Evolutionary conservation across 1,140 invertebrate species (phyloP).

Genomic region (Conus ventricosus): DNA sequence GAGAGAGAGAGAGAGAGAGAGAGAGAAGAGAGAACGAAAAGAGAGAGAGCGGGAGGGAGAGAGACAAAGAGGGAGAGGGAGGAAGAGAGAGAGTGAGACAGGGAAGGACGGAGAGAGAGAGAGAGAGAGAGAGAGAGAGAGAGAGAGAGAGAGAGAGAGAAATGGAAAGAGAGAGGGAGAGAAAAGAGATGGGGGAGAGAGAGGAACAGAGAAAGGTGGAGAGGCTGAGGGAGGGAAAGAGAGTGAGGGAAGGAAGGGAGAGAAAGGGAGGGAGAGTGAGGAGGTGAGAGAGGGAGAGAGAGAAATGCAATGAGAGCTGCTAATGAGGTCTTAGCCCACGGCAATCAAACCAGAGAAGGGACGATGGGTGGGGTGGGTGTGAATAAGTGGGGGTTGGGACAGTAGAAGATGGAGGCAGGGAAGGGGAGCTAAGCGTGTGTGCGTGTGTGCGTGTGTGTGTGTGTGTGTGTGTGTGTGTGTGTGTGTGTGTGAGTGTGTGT

Average conservation of each 20-base stretch:
- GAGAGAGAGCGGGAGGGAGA: neutral
- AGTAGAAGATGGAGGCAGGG: no score
- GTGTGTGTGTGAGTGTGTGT: no score
- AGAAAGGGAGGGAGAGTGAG: neutral
- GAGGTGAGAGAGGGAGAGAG: no score
- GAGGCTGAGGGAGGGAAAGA: neutral
- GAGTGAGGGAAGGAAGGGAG: neutral
- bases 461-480: no score
- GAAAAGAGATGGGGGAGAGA: neutral
- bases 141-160: neutral
- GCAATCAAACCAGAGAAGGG: no score
- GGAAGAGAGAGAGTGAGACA: neutral
- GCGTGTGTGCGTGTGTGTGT: no score
- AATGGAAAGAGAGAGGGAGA: neutral
- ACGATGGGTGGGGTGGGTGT: no score
- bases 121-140: neutral
- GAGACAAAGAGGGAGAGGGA: neutral
- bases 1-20: neutral
- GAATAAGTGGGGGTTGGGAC: no score
- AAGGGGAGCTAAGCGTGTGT: no score
- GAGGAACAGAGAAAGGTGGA: neutral
- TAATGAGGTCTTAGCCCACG: no score
- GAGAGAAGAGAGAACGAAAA: neutral
- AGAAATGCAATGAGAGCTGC: no score
- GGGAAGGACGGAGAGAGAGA: neutral